Evolutionary conservation across 2,797 vertebrate genomes (phyloP).

Genomic region (Alfaro cultratus): DNA sequence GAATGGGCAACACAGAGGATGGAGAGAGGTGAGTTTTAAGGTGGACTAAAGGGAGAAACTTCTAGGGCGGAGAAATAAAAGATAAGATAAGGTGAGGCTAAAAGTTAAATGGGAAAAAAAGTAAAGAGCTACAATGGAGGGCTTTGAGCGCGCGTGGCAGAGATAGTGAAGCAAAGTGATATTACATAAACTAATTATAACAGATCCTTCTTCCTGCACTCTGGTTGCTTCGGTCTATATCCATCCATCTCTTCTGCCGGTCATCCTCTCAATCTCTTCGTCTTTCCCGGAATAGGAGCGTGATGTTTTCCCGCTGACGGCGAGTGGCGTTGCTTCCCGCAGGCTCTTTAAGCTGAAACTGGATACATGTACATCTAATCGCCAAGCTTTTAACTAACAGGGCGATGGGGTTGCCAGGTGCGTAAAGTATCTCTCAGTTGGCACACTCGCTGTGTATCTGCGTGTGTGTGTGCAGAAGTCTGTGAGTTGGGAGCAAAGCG

Average conservation of each 20-base stretch:
- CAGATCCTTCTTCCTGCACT: constrained; percentile 70
- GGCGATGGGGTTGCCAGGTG: constrained; percentile 69
- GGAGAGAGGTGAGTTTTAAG: not conserved
- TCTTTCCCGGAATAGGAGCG: constrained; percentile 75
- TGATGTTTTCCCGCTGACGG: constrained; percentile 76
- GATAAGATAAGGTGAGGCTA: constrained; percentile 11
- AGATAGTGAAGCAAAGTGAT: constrained; percentile 52
- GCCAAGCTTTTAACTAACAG: constrained; percentile 80
- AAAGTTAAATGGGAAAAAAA: constrained; percentile 4
- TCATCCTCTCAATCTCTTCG: constrained; percentile 66
- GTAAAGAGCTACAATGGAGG: constrained; percentile 9
- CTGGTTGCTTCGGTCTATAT: constrained; percentile 54
- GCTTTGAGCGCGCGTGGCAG: constrained; percentile 25
- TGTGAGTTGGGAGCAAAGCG: constrained; percentile 56
- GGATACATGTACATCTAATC: constrained; percentile 72
- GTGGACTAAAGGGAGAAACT: not conserved
- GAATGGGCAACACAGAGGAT: not conserved
- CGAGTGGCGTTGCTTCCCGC: constrained; percentile 73
- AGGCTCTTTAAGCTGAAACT: constrained; percentile 79
- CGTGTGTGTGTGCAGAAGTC: constrained; percentile 32
- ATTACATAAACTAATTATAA: constrained; percentile 72
- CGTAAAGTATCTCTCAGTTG: constrained; percentile 72
- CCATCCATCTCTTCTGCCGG: constrained; percentile 69
- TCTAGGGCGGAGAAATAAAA: not conserved
- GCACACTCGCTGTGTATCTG: constrained; percentile 46